phyloP scores from a whole-genome alignment of 2,113 vertebrate genomes.

The Leucoraja erinaceus region DNA sequence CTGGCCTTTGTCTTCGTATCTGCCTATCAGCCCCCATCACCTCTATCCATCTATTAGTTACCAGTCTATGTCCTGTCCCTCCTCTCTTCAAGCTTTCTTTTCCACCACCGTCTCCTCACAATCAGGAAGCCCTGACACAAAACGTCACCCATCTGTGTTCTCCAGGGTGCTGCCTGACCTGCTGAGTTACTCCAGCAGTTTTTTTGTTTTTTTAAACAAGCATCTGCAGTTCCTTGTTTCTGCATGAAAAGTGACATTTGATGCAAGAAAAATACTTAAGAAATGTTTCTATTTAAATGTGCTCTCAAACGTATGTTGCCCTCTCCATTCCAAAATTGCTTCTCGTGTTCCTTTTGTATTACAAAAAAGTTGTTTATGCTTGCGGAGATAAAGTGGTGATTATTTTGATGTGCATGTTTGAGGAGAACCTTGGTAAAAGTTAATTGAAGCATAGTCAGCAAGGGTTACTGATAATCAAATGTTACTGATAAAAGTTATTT shows the following conservation, averaged over 20 bases:
- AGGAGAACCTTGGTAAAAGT: background rate
- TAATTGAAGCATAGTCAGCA: background rate
- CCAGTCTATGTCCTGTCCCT: too few relatives aligned
- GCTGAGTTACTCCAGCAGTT: too few relatives aligned
- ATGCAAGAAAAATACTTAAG: background rate
- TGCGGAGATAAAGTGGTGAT: background rate
- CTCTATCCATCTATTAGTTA: too few relatives aligned
- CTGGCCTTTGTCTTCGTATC: too few relatives aligned
- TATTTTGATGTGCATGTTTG: background rate
- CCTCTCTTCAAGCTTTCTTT: too few relatives aligned
- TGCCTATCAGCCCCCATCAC: too few relatives aligned
- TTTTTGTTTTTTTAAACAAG: too few relatives aligned
- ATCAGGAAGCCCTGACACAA: too few relatives aligned
- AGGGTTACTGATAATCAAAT: background rate
- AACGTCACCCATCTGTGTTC: too few relatives aligned
- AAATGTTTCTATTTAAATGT: background rate
- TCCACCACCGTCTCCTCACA: too few relatives aligned
- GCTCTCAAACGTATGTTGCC: background rate
- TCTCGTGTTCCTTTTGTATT: background rate
- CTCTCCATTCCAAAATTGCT: background rate
- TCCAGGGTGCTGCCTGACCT: too few relatives aligned
- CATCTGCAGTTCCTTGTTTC: too few relatives aligned
- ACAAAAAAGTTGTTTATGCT: background rate
- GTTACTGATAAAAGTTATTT: background rate
- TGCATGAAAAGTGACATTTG: background rate